Evolutionary conservation across 35 echinoderm and acorn worm species (phyloP).

Genomic region (Apostichopus japonicus): DNA sequence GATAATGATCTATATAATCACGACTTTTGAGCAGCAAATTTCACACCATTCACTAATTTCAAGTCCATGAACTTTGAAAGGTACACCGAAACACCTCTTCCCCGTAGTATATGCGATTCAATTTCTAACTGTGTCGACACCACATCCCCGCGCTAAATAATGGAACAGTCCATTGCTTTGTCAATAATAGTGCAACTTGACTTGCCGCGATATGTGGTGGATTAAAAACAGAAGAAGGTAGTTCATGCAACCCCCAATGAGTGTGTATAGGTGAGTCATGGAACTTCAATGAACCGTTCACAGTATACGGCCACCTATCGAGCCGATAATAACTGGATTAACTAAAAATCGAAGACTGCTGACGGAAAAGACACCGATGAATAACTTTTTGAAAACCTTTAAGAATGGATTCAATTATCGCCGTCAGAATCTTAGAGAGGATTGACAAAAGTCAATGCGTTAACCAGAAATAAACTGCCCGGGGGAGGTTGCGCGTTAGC

Average conservation of each 20-base stretch:
- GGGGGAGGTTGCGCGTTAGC: background rate
- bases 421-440: background rate
- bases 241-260: background rate
- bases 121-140: too few species aligned
- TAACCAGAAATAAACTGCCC: background rate
- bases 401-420: background rate
- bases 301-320: background rate
- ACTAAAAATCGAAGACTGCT: background rate
- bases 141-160: background rate
- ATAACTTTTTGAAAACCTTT: background rate
- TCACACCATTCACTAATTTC: too few species aligned
- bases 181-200: background rate
- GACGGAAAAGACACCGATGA: background rate
- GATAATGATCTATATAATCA: too few species aligned
- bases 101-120: too few species aligned
- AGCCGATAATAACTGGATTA: background rate
- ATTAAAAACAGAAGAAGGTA: too few species aligned
- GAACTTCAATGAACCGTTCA: background rate
- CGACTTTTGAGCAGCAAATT: too few species aligned
- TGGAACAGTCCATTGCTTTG: background rate
- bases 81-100: too few species aligned
- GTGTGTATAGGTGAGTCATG: background rate
- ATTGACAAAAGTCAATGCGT: background rate
- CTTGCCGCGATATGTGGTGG: too few species aligned
- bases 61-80: too few species aligned